A percentile compares a stretch with the other conserved stretches of the same genome.
phyloP scores from a whole-genome alignment of 1,140 invertebrate genomes.

The Spodoptera frugiperda region DNA sequence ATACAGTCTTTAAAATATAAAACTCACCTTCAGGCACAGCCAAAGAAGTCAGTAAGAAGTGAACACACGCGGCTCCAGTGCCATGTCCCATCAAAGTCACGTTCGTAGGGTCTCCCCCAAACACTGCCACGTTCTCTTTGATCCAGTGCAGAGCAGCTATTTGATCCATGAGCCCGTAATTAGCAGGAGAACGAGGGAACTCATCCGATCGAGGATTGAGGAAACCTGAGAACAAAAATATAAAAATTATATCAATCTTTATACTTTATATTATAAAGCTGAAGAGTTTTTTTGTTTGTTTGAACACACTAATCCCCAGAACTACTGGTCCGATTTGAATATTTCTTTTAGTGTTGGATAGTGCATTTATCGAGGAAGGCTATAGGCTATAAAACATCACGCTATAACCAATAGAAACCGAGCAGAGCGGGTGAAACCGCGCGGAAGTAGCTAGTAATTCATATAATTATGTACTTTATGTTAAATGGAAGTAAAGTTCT shows the following conservation, averaged over 20 bases:
- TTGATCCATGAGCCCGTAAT: slow-evolving; percentile 98
- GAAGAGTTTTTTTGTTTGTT: no score
- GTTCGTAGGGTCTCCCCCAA: slow-evolving; percentile 96
- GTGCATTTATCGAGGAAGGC: no score
- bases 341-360: no score
- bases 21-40: slow-evolving; percentile 95
- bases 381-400: no score
- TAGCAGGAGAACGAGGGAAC: slow-evolving; percentile 93
- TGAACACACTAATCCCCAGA: no score
- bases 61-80: slow-evolving; percentile 97
- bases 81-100: slow-evolving; percentile 98
- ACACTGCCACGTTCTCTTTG: slow-evolving; percentile 96
- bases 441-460: no score
- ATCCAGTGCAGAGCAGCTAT: slow-evolving; percentile 97
- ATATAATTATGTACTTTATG: not conserved
- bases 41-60: slow-evolving; percentile 96
- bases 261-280: no score
- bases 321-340: no score
- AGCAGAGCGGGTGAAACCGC: no score
- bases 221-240: slow-evolving; percentile 89
- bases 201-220: slow-evolving; percentile 95
- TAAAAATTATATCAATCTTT: no score
- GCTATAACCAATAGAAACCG: no score
- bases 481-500: no score
- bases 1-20: not conserved